These are phyloP conservation scores for Ceramica pisi DNA, from an alignment of 2,888 invertebrate species.

Conservation along the genomic window DNA sequence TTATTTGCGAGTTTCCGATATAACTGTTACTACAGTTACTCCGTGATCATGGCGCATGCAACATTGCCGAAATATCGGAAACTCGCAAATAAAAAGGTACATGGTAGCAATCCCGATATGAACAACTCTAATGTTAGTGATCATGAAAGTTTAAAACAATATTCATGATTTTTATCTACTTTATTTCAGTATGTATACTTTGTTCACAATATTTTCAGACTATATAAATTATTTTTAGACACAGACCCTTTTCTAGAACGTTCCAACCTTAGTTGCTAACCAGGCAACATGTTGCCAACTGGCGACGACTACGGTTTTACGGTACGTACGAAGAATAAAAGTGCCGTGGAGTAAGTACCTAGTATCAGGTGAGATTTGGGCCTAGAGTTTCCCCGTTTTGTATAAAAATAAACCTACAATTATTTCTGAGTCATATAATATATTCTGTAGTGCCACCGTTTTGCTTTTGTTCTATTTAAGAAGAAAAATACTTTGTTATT, in stretches of 20 bases:
- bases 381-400: too few species aligned
- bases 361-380: too few species aligned
- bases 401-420: too few species aligned
- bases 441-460: constrained; percentile 8
- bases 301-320: neutral
- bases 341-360: constrained; percentile 20
- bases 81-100: too few species aligned
- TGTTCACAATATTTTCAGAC: neutral
- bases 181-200: neutral
- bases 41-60: too few species aligned
- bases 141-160: too few species aligned
- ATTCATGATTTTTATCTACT: neutral
- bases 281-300: neutral
- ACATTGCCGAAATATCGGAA: too few species aligned
- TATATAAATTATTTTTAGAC: neutral
- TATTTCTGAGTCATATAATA: constrained; percentile 26
- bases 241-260: neutral
- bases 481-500: neutral
- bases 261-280: neutral
- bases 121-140: too few species aligned
- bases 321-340: constrained; percentile 17
- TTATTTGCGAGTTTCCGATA: too few species aligned
- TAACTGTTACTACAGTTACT: too few species aligned
- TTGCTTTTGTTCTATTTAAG: neutral
- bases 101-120: too few species aligned